A percentile compares a stretch with the other conserved stretches of the same genome.
Evolutionary conservation across 2,797 vertebrate species (phyloP).

Genomic region (Antennarius maculatus): DNA sequence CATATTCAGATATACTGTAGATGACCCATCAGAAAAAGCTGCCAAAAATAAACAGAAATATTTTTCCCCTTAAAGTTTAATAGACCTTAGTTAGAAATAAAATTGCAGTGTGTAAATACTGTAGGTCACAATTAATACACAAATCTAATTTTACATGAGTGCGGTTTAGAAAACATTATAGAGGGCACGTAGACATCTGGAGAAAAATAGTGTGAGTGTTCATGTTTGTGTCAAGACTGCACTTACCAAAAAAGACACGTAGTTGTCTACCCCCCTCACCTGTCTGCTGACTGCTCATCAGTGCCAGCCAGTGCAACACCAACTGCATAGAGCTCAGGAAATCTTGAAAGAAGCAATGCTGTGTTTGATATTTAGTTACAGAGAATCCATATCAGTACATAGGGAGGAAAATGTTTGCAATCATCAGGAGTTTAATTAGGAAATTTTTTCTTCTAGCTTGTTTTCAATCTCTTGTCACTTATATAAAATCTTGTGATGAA

Average conservation of each 20-base stretch:
- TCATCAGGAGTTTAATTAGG: too few species aligned
- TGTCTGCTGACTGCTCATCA: background rate
- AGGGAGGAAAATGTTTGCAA: background rate
- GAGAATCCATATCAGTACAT: background rate
- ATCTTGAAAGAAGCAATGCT: background rate
- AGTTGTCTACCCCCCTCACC: slow-evolving; percentile 4
- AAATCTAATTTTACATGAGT: too few species aligned
- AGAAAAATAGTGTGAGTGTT: too few species aligned
- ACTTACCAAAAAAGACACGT: background rate
- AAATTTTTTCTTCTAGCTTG: too few species aligned
- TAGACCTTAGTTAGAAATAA: too few species aligned
- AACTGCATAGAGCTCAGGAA: background rate
- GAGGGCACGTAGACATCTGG: too few species aligned
- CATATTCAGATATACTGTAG: background rate
- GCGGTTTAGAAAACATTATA: too few species aligned
- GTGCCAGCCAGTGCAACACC: background rate
- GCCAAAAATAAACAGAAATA: slow-evolving; percentile 23
- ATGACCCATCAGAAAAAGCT: slow-evolving; percentile 25
- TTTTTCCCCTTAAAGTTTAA: background rate
- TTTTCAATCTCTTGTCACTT: too few species aligned
- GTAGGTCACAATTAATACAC: too few species aligned
- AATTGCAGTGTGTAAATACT: too few species aligned
- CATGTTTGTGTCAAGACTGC: too few species aligned
- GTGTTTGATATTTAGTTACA: background rate
- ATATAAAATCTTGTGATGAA: too few species aligned